These are phyloP conservation scores for Crepidodera aurea DNA, from an alignment of 2,888 invertebrate genomes.

Conservation along the genomic window DNA sequence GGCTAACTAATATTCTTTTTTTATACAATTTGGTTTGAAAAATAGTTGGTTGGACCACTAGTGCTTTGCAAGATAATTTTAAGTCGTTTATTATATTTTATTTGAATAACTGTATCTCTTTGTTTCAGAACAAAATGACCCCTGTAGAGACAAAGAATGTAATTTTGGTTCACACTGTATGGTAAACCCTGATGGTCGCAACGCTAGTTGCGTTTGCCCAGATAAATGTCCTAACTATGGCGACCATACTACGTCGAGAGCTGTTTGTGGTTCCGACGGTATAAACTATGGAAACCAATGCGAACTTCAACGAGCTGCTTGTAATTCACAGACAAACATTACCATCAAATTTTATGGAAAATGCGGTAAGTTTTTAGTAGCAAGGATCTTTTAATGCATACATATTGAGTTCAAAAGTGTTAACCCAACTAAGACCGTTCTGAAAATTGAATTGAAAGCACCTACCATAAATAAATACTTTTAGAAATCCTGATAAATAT, in stretches of 20 bases:
- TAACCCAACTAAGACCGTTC: too few species aligned
- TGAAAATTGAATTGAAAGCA: background rate
- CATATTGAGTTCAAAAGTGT: too few species aligned
- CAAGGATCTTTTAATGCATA: too few species aligned
- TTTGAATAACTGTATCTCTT: too few species aligned
- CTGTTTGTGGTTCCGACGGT: constrained; percentile 86
- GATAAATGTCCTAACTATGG: constrained; percentile 83
- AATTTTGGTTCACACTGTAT: constrained; percentile 75
- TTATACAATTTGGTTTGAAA: too few species aligned
- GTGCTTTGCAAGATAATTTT: too few species aligned
- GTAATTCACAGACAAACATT: constrained; percentile 76
- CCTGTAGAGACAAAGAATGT: constrained; percentile 75
- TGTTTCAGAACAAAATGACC: constrained; percentile 71
- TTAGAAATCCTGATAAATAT: too few species aligned
- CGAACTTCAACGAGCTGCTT: constrained; percentile 82
- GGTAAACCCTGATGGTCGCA: constrained; percentile 72
- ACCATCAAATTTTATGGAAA: constrained; percentile 84
- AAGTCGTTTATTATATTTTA: too few species aligned
- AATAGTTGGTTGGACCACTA: too few species aligned
- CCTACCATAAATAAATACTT: too few species aligned
- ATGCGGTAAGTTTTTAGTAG: constrained; percentile 80
- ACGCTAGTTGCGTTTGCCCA: constrained; percentile 80
- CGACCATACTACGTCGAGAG: constrained; percentile 80
- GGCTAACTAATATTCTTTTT: too few species aligned
- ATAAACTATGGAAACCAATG: constrained; percentile 86